Base-by-base conservation (phyloP, 2,113 vertebrate species). In the Symphodus melops region DNA sequence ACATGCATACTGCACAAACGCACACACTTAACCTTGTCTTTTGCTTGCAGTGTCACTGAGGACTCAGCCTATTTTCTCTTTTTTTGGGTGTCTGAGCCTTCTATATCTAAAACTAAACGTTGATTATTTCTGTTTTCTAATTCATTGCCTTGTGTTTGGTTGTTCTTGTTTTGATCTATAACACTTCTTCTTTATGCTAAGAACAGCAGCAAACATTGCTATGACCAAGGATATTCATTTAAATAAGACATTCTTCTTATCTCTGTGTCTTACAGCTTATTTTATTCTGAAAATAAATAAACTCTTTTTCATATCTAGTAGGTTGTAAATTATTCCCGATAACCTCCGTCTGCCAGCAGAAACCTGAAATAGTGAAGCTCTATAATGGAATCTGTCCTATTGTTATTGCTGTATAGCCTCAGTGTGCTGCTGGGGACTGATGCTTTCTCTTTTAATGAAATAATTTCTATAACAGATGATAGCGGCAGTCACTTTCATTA, bases 401-500 rank as follows among this genome's bases (percentile, higher is more conserved):
- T 28, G 57, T 61, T 70, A 36, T 80, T 82, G 21, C 57, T 72
- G 37, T 60, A 21, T 23, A 37, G 33, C 46, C 33, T 82, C 57
- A 41, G 9, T 76, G 20, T 69, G 48, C 71, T 70, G 39, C 69
- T 20, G 63, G 33, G 62, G 14, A 67, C 41, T 53, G 42, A 55
- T 56, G 68, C 14, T 17, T 71, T 75, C 21, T 51, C 58, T 60
- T 76, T 52, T 77, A 85, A 83, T 82, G 4, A 51, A 76, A 78
- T 77, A 65, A 82, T 69, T 72, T 8, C 51, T 37, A 48, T 57
- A 87, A 70, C 71, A 51, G 19, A 79, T 81, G 53, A 75, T 68
- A 44, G 42, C 51, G 73, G 58, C 59, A 65, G n/a, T 12, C 19
- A n/a, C 64, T 79, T 82, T 67, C 17, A 72, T 73, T 79, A 20